A percentile compares a stretch with the other conserved stretches of the same genome.
Evolutionary conservation across 1,140 invertebrate species (phyloP).

Genomic region (Eumeta japonica): DNA sequence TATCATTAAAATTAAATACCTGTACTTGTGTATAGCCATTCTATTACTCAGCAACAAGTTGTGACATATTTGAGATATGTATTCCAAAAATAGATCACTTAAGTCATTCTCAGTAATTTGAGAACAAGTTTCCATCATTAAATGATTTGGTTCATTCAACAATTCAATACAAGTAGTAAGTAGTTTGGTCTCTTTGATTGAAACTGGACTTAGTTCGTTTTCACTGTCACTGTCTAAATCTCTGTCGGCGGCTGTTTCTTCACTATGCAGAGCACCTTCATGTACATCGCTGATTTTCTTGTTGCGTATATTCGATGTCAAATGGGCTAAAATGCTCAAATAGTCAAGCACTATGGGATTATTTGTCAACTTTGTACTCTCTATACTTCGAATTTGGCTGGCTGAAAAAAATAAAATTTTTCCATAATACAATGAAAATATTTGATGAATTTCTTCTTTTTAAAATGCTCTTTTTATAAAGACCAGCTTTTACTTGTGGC

Average conservation of each 20-base stretch:
- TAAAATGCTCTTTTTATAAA: no score
- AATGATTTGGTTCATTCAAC: conserved; percentile 65
- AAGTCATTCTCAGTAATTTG: conserved; percentile 61
- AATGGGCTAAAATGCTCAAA: conserved; percentile 41
- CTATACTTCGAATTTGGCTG: conserved; percentile 25
- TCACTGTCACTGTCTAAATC: conserved; percentile 56
- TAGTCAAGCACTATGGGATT: conserved; percentile 41
- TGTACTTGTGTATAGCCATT: conserved; percentile 74
- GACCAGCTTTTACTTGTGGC: no score
- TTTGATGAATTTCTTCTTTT: no score
- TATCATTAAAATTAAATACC: no score
- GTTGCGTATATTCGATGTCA: conserved; percentile 50
- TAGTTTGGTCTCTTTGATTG: conserved; percentile 37
- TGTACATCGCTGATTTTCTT: conserved; percentile 46
- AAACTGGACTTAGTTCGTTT: conserved; percentile 38
- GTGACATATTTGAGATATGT: conserved; percentile 75
- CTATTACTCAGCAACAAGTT: conserved; percentile 74
- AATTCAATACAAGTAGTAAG: conserved; percentile 50
- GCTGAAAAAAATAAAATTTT: conserved; percentile 25
- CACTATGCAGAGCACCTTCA: conserved; percentile 46
- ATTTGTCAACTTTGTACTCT: conserved; percentile 37
- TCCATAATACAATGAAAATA: no score
- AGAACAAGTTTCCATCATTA: conserved; percentile 61
- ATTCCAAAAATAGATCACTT: conserved; percentile 60
- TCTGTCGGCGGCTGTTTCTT: conserved; percentile 49